Evolutionary conservation across 2,113 vertebrate species (phyloP).

Genomic region (Xyliphius kryptos): DNA sequence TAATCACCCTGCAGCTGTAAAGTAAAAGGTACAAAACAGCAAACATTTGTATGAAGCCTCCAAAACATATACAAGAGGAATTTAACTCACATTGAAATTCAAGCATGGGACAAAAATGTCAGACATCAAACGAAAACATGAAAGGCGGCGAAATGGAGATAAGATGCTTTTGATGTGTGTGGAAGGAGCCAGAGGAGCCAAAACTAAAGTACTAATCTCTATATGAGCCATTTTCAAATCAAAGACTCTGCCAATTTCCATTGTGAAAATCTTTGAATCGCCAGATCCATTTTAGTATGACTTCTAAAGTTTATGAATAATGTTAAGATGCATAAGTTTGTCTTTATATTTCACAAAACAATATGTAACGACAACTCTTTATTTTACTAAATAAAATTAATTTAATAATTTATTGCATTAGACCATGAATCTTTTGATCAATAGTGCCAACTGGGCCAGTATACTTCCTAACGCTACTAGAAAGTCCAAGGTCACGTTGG

Average conservation of each 20-base stretch:
- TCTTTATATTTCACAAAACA: too few relatives aligned
- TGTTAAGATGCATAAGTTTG: too few relatives aligned
- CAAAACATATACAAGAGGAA: slow-evolving; percentile 23
- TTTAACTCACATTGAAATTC: slow-evolving; percentile 41
- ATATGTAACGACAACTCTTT: too few relatives aligned
- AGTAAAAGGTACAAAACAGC: slow-evolving; percentile 18
- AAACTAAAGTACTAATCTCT: slow-evolving; percentile 32
- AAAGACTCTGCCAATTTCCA: neutral
- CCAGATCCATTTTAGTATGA: too few relatives aligned
- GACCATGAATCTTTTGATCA: too few relatives aligned
- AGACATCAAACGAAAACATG: slow-evolving; percentile 45
- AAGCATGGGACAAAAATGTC: slow-evolving; percentile 32
- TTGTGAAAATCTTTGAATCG: too few relatives aligned
- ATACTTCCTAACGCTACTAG: too few relatives aligned
- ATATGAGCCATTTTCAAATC: neutral
- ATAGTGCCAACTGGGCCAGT: too few relatives aligned
- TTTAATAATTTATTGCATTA: too few relatives aligned
- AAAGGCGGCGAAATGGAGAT: slow-evolving; percentile 38
- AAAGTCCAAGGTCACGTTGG: too few relatives aligned
- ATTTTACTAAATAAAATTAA: too few relatives aligned
- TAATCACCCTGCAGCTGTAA: slow-evolving; percentile 13
- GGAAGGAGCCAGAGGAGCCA: slow-evolving; percentile 37
- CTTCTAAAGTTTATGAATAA: too few relatives aligned
- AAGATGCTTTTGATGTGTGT: slow-evolving; percentile 47
- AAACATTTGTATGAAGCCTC: slow-evolving; percentile 18